These are phyloP conservation scores for Drosophila pallidifrons DNA, from an alignment of 1,140 invertebrate species.

Conservation along the genomic window DNA sequence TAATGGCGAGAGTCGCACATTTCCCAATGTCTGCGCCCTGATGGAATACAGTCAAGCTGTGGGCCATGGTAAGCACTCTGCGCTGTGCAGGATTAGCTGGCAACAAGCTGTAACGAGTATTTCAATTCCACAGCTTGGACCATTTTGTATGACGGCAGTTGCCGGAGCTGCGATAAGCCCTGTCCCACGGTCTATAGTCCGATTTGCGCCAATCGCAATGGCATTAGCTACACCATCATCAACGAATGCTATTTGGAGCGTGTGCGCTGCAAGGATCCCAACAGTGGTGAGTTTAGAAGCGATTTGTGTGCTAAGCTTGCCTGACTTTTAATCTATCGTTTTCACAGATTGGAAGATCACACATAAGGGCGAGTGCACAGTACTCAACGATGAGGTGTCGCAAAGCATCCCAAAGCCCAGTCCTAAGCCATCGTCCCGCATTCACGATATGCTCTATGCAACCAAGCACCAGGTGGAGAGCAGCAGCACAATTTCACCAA, in stretches of 20 bases:
- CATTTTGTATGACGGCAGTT: slow-evolving; percentile 62
- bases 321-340: not conserved
- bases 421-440: not conserved
- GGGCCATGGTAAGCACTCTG: slow-evolving; percentile 60
- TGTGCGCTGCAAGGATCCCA: slow-evolving; percentile 69
- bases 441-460: slow-evolving; percentile 46
- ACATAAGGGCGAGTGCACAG: slow-evolving; percentile 56
- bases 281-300: slow-evolving; percentile 46
- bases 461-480: not conserved
- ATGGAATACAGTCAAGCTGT: slow-evolving; percentile 62
- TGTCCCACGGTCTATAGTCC: slow-evolving; percentile 66
- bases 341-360: slow-evolving; percentile 55
- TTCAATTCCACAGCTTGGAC: slow-evolving; percentile 56
- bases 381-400: not conserved
- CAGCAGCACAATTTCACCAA: not conserved
- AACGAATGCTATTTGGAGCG: slow-evolving; percentile 75
- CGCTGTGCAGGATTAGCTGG: slow-evolving; percentile 4
- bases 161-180: slow-evolving; percentile 62
- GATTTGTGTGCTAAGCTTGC: not conserved
- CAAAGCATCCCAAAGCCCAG: slow-evolving; percentile 6
- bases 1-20: slow-evolving; percentile 59
- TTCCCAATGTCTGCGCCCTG: slow-evolving; percentile 67
- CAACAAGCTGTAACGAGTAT: slow-evolving; percentile 14
- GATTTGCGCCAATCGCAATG: slow-evolving; percentile 69
- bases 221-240: slow-evolving; percentile 70